These are phyloP conservation scores for Cisticola juncidis DNA, from an alignment of 2,113 vertebrate species.

Conservation along the genomic window DNA sequence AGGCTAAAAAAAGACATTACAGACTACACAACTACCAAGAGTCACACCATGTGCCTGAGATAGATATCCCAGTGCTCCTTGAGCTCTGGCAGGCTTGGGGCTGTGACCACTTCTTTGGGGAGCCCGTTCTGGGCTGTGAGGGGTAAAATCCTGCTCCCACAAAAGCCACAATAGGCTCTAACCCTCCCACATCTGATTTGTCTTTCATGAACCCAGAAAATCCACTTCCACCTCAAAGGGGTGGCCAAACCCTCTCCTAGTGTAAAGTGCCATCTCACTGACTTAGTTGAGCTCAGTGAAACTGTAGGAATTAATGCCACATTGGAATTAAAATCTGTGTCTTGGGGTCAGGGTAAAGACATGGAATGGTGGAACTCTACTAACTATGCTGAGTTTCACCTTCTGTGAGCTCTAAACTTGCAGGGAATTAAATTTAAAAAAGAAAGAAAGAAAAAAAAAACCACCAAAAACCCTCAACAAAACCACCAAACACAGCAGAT, in stretches of 20 bases:
- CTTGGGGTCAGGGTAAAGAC: not conserved
- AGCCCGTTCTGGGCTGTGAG: not conserved
- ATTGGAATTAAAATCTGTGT: not conserved
- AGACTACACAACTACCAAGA: not conserved
- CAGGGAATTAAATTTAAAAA: not conserved
- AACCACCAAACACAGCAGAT: not conserved
- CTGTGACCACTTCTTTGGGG: accelerated
- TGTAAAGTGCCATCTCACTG: not conserved
- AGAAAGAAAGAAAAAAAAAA: no score
- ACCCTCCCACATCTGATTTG: not conserved
- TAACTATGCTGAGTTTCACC: not conserved
- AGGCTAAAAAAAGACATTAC: not conserved
- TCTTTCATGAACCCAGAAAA: not conserved
- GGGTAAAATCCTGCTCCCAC: not conserved
- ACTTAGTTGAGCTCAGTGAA: not conserved
- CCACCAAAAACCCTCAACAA: not conserved
- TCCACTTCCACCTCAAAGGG: not conserved
- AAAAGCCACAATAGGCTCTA: not conserved
- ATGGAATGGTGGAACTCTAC: not conserved
- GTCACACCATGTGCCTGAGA: not conserved
- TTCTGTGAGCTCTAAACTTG: not conserved
- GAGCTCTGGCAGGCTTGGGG: not conserved
- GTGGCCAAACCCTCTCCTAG: not conserved
- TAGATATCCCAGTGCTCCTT: no score
- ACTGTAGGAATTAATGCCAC: not conserved